Evolutionary conservation across 1,140 invertebrate genomes (phyloP).

Genomic region (Drosophila pallidifrons): DNA sequence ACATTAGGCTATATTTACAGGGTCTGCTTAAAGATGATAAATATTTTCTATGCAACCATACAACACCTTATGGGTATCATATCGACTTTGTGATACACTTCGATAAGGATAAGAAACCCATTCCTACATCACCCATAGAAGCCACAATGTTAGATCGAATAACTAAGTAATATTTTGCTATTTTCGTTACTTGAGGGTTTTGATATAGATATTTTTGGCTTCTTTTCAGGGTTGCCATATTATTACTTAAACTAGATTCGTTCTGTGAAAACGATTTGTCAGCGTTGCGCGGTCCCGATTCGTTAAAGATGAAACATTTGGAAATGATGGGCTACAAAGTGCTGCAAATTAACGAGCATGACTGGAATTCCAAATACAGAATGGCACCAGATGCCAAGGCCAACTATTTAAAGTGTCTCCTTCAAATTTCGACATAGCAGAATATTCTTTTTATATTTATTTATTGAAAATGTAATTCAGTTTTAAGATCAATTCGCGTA

Average conservation of each 20-base stretch:
- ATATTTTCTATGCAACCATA: conserved; percentile 78
- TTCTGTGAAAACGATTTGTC: conserved; percentile 83
- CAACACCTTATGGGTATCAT: conserved; percentile 82
- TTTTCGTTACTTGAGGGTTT: neutral
- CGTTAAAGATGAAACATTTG: conserved; percentile 86
- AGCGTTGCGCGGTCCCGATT: conserved; percentile 84
- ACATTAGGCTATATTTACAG: conserved; percentile 61
- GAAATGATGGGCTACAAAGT: conserved; percentile 88
- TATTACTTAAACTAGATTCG: conserved; percentile 80
- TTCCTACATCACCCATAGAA: conserved; percentile 61
- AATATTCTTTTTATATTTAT: neutral
- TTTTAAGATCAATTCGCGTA: neutral
- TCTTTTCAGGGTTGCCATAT: conserved; percentile 82
- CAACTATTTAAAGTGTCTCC: conserved; percentile 83
- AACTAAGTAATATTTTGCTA: conserved; percentile 61
- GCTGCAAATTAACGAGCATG: conserved; percentile 85
- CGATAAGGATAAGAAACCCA: conserved; percentile 62
- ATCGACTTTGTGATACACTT: conserved; percentile 84
- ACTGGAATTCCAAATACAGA: conserved; percentile 86
- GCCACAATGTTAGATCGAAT: conserved; percentile 77
- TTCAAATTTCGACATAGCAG: conserved; percentile 65
- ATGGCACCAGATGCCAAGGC: conserved; percentile 77
- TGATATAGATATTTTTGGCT: neutral
- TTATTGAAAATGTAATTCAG: neutral
- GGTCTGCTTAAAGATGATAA: conserved; percentile 65